Evolutionary conservation across 2,797 vertebrate species (phyloP).

Genomic region (Anniella stebbinsi): DNA sequence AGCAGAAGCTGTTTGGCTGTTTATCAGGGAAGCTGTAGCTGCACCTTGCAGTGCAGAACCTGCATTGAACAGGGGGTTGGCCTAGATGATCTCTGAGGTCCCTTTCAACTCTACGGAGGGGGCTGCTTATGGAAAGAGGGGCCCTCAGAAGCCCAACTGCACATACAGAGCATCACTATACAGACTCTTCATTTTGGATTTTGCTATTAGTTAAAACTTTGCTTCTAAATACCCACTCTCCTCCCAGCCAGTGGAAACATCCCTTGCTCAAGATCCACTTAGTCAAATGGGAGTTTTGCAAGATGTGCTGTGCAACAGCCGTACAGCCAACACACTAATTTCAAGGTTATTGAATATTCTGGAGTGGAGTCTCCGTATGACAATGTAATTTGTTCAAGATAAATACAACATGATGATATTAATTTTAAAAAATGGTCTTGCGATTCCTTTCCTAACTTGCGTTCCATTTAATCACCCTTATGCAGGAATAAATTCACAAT

Average conservation of each 20-base stretch:
- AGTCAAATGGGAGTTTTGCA: not conserved
- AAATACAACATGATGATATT: not conserved
- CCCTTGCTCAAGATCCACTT: constrained; percentile 32
- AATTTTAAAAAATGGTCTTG: not conserved
- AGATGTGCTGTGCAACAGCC: not conserved
- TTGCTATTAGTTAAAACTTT: constrained; percentile 11
- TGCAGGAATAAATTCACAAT: accelerated
- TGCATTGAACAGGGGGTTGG: too few relatives aligned
- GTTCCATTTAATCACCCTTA: not conserved
- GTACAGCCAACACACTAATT: not conserved
- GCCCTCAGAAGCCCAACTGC: too few relatives aligned
- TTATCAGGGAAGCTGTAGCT: too few relatives aligned
- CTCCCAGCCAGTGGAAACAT: not conserved
- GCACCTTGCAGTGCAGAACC: too few relatives aligned
- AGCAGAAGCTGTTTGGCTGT: too few relatives aligned
- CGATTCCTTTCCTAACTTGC: constrained; percentile 1
- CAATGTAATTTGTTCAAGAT: not conserved
- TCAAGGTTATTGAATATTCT: not conserved
- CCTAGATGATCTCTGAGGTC: too few relatives aligned
- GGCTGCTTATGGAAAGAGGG: not conserved
- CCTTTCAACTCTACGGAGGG: too few relatives aligned
- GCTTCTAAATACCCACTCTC: constrained; percentile 6
- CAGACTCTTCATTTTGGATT: not conserved
- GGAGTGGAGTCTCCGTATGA: not conserved
- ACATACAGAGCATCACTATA: not conserved